These are phyloP conservation scores for Synergus laeviventris DNA, from an alignment of 2,888 invertebrate genomes.

Conservation along the genomic window DNA sequence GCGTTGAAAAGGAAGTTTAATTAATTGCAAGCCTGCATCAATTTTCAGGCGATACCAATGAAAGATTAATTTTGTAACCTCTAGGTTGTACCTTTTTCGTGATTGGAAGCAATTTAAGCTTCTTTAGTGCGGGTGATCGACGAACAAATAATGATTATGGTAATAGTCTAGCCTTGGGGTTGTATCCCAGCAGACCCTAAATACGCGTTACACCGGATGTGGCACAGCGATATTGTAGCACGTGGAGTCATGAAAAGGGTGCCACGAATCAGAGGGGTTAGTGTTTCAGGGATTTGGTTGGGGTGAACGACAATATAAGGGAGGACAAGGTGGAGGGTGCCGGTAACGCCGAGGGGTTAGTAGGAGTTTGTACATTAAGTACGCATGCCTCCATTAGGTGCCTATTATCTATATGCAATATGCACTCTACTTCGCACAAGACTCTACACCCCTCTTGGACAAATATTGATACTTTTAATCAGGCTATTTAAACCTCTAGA, in stretches of 20 bases:
- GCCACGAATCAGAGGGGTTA: constrained; percentile 44
- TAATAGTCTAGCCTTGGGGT: constrained; percentile 54
- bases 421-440: constrained; percentile 52
- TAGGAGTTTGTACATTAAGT: constrained; percentile 38
- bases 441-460: constrained; percentile 56
- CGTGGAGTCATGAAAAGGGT: constrained; percentile 60
- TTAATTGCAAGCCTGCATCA: neutral
- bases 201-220: constrained; percentile 62
- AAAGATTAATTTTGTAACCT: neutral
- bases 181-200: constrained; percentile 39
- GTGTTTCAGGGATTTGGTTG: constrained; percentile 41
- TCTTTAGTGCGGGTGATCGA: constrained; percentile 52
- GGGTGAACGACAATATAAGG: constrained; percentile 48
- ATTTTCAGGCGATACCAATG: neutral
- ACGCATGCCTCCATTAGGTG: constrained; percentile 37
- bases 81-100: neutral
- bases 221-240: constrained; percentile 61
- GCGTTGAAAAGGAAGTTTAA: neutral
- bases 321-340: constrained; percentile 47
- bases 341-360: constrained; percentile 20
- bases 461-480: constrained; percentile 74
- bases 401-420: constrained; percentile 17
- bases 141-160: constrained; percentile 61
- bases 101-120: constrained; percentile 49
- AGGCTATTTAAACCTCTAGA: constrained; percentile 57